phyloP scores from a whole-genome alignment of 2,797 vertebrate species.

The Eospalax fontanierii region DNA sequence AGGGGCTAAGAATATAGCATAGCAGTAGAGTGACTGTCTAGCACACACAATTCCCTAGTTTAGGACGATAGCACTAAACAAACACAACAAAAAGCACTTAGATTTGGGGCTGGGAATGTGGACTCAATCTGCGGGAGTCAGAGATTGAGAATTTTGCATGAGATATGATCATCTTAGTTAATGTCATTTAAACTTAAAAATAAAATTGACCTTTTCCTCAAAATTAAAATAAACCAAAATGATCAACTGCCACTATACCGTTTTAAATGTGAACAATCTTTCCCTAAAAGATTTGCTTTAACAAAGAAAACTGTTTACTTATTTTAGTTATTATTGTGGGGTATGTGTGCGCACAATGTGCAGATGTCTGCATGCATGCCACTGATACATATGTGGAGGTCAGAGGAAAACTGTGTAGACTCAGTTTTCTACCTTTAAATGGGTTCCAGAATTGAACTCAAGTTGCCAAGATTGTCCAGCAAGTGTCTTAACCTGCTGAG shows the following conservation, averaged over 20 bases:
- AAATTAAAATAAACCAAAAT: slow-evolving; percentile 42
- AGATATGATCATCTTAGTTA: background rate
- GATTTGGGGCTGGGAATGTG: background rate
- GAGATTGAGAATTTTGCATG: background rate
- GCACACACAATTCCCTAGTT: background rate
- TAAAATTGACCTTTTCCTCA: background rate
- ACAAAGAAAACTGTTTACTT: slow-evolving; percentile 45
- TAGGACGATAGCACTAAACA: background rate
- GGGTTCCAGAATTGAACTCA: background rate
- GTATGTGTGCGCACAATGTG: no score
- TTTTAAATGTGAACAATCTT: slow-evolving; percentile 15
- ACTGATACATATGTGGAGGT: background rate
- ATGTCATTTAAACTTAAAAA: background rate
- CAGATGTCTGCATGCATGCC: no score
- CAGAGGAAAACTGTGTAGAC: background rate
- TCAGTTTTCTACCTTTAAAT: background rate
- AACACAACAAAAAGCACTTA: background rate
- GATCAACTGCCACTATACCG: background rate
- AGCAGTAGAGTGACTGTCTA: background rate
- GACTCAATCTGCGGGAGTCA: background rate
- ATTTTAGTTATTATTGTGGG: background rate
- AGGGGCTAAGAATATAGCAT: background rate
- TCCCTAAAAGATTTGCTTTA: background rate
- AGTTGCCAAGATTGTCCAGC: background rate
- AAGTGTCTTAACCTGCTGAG: background rate